Evolutionary conservation across 2,113 vertebrate species (phyloP).

Genomic region (Colinus virginianus): DNA sequence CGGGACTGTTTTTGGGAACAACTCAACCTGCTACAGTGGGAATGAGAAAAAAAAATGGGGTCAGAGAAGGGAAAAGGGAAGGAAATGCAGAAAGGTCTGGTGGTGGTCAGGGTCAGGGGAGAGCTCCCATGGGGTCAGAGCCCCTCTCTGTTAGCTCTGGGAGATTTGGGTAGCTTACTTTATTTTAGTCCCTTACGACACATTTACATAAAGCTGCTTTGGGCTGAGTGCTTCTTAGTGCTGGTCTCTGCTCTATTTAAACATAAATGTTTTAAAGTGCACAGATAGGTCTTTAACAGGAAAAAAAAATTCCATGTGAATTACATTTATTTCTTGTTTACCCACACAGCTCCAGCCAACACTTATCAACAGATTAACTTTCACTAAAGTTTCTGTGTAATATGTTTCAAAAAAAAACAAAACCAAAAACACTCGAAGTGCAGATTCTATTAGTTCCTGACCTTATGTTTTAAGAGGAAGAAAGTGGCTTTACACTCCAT

Average conservation of each 20-base stretch:
- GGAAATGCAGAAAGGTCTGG: neutral
- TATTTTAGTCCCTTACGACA: slow-evolving; percentile 69
- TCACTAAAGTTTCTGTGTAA: slow-evolving; percentile 72
- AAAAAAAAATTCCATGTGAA: slow-evolving; percentile 59
- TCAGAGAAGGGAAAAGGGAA: neutral
- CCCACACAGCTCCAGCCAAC: slow-evolving; percentile 27
- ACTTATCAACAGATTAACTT: slow-evolving; percentile 78
- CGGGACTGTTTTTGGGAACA: neutral
- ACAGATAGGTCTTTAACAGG: slow-evolving; percentile 51
- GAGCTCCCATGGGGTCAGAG: slow-evolving; percentile 34
- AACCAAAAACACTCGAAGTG: slow-evolving; percentile 48
- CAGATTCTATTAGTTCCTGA: slow-evolving; percentile 77
- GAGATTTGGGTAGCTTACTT: slow-evolving; percentile 72
- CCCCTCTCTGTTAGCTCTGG: slow-evolving; percentile 61
- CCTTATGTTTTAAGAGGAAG: slow-evolving; percentile 79
- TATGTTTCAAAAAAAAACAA: slow-evolving; percentile 69
- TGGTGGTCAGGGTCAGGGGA: neutral
- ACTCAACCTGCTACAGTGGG: neutral
- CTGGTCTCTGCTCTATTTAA: slow-evolving; percentile 71
- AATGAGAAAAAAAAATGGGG: neutral
- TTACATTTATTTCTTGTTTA: slow-evolving; percentile 73
- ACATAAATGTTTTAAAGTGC: slow-evolving; percentile 73
- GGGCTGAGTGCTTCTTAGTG: slow-evolving; percentile 76
- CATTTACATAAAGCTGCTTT: slow-evolving; percentile 77
- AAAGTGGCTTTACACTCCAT: slow-evolving; percentile 78